Base-by-base conservation (phyloP, 2,888 invertebrate genomes). In the Melieria crassipennis region DNA sequence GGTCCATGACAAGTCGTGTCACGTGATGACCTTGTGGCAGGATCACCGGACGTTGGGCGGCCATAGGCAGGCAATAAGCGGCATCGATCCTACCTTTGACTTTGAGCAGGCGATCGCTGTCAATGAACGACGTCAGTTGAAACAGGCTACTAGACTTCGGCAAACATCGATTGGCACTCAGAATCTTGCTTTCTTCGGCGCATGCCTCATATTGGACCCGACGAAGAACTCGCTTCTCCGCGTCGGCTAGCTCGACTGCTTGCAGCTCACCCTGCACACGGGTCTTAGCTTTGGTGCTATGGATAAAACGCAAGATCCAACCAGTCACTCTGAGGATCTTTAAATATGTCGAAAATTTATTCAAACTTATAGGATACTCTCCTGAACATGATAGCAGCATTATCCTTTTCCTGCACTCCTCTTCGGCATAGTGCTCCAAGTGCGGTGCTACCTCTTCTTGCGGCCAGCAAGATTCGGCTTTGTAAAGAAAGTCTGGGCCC, bases 1-100 rank as follows among this genome's bases (percentile, higher is more conserved):
- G 43, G 9, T 56, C n/a, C 57, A 57, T 46, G 46, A 65, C 30
- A 0, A 65, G 11, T 5, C 13, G 65, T 4, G 56, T 55, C 10
- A 65, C 56, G 43, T 56, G 13, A 10, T 65, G 65, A n/a, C 56
- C 10, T 30, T 55, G 43, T 7, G 65, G 30, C 30, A 30, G 30
- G 30, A 30, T 30, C 2, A 30, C 30, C 2, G 30, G 30, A 1
- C 45, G 5, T 45, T 4, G 11, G 5, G 43, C n/a, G 1, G 45
- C 4, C 7, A 43, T n/a, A 7, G 61, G n/a, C 46, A 7, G 43
- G 61, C 61, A 42, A n/a, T 42, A 42, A 9, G 74, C 72, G 11
- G 69, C 71, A 52, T 74, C 69, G 7, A 72, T 70, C 13, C 74
- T 45, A 3, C 69, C 71, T 0, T 69, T 47, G 3, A 74, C 62